These are phyloP conservation scores for Galago senegalensis DNA, from an alignment of 2,797 vertebrate genomes.

Conservation along the genomic window DNA sequence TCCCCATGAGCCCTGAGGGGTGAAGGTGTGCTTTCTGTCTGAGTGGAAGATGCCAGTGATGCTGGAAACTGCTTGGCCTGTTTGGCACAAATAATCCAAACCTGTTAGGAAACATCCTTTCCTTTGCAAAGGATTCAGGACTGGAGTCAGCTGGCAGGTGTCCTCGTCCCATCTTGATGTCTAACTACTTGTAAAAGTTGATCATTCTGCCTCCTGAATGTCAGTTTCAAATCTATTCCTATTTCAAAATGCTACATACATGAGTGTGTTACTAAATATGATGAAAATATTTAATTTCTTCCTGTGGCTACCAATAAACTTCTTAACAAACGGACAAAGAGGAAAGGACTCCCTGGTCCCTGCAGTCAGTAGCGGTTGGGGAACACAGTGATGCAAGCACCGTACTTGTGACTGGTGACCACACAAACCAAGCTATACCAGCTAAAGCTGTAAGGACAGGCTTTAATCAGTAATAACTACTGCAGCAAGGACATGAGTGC, in stretches of 20 bases:
- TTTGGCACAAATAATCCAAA: background rate
- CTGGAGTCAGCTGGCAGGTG: background rate
- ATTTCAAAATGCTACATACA: conserved; percentile 5
- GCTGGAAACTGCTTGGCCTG: background rate
- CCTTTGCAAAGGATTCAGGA: background rate
- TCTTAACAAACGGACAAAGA: background rate
- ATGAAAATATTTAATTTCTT: conserved; percentile 13
- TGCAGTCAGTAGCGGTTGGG: too few species aligned
- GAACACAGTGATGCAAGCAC: background rate
- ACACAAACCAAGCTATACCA: background rate
- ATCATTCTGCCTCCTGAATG: background rate
- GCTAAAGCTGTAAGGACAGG: background rate
- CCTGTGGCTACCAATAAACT: background rate
- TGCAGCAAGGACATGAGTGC: background rate
- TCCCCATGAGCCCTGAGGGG: background rate
- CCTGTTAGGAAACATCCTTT: background rate
- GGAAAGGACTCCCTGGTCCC: background rate
- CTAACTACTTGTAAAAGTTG: background rate
- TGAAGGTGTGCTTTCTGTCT: background rate
- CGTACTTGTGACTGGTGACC: background rate
- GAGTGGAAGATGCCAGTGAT: background rate
- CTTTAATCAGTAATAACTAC: background rate
- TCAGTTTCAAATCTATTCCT: conserved; percentile 12
- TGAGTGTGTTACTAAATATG: background rate
- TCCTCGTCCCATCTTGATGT: background rate